phyloP scores from a whole-genome alignment of 2,113 vertebrate genomes.

The Macquaria australasica region DNA sequence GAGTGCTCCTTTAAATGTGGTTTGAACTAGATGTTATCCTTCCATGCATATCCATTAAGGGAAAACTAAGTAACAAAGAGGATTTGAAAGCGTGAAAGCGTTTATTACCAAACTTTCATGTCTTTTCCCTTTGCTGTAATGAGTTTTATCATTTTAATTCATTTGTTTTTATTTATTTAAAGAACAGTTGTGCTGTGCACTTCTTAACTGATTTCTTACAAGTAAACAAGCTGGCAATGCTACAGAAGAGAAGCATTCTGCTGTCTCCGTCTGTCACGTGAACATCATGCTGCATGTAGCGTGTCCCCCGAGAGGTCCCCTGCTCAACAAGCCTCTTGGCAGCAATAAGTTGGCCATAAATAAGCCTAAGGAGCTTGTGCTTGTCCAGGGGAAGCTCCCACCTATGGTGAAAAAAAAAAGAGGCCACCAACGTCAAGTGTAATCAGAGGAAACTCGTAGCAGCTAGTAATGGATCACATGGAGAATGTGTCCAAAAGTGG shows the following conservation, averaged over 20 bases:
- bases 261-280: neutral
- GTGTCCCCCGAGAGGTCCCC: neutral
- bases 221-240: neutral
- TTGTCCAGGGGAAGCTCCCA: neutral
- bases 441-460: neutral
- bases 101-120: too few relatives aligned
- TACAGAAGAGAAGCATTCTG: neutral
- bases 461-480: neutral
- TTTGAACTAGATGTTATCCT: neutral
- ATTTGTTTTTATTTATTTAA: neutral
- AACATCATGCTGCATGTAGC: neutral
- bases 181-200: neutral
- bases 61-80: too few relatives aligned
- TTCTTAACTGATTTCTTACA: neutral
- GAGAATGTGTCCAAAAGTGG: neutral
- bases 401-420: neutral
- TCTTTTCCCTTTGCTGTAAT: too few relatives aligned
- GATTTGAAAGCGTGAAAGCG: too few relatives aligned
- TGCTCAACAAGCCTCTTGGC: slow-evolving; percentile 1
- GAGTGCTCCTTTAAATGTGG: neutral
- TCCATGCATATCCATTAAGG: neutral
- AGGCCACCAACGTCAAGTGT: neutral
- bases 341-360: neutral
- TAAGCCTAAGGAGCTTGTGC: neutral
- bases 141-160: neutral